Conservation (phyloP, 2,888 invertebrate genomes). For the Orthosia gothica region DNA sequence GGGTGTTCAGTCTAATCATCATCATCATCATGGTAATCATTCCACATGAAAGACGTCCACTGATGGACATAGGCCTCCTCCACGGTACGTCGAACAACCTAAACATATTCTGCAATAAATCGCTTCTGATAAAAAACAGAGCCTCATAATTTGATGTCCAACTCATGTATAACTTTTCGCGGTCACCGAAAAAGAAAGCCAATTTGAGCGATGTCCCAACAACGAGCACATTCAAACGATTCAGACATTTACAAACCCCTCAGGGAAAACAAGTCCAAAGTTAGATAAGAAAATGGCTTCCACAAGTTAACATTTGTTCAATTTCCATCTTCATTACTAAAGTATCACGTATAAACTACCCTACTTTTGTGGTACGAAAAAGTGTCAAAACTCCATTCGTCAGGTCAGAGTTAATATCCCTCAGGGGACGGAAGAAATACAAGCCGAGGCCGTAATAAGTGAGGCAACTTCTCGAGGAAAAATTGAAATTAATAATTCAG, state of each 20-base stretch:
- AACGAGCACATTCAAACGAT: slow-evolving; percentile 23
- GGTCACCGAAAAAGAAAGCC: slow-evolving; percentile 13
- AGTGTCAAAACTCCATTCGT: slow-evolving; percentile 72
- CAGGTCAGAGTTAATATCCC: slow-evolving; percentile 70
- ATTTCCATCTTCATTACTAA: slow-evolving; percentile 68
- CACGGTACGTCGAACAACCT: too few relatives aligned
- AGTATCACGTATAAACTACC: slow-evolving; percentile 65
- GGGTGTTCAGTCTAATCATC: too few relatives aligned
- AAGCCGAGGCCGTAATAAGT: slow-evolving; percentile 69
- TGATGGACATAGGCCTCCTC: too few relatives aligned
- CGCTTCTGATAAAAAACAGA: not conserved
- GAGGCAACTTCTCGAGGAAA: slow-evolving; percentile 74
- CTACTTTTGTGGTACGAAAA: slow-evolving; percentile 64
- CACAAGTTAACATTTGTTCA: slow-evolving; percentile 61
- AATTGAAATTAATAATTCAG: slow-evolving; percentile 81
- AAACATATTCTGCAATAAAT: too few relatives aligned
- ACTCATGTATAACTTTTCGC: not conserved
- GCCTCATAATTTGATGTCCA: not conserved
- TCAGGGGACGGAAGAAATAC: slow-evolving; percentile 61
- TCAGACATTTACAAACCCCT: slow-evolving; percentile 13
- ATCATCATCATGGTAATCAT: too few relatives aligned
- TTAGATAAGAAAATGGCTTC: slow-evolving; percentile 55
- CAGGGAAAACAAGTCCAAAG: slow-evolving; percentile 39
- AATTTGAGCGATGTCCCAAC: slow-evolving; percentile 19
- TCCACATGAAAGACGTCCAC: too few relatives aligned